Base-by-base conservation (phyloP, 23 tunicate species). In the Halocynthia roretzi region DNA sequence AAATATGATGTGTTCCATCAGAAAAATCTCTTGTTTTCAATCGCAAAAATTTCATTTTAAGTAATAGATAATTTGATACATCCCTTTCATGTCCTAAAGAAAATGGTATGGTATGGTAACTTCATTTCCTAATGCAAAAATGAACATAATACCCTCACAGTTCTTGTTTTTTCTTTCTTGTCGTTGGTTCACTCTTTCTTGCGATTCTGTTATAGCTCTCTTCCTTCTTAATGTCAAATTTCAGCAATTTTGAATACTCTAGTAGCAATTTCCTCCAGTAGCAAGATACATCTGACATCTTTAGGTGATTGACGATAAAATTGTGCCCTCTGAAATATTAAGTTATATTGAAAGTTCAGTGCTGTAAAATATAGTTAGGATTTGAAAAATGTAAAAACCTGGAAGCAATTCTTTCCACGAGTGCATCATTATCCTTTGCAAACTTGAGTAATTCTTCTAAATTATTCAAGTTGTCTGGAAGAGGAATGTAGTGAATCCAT, bases 401-500 rank as follows among this genome's bases (percentile, higher is more conserved):
- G 18, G 53, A 55, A 10, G 98, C 98, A 31, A 92, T 86, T 71
- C 86, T 52, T 61, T 83, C 79, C 44, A 86, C 84, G 40, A 83
- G 83, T 50, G 82, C 80, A 76, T 92, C 92, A 70, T 92, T 82
- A 54, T 86, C 86, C 71, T 73, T 61, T 50, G 93, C 98, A 67
- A 92, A 92, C 9, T 61, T 2, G 50, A 86, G 76, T 49, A 92
- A 69, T 62, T 86, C 93, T 72, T 92, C 92, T 8, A 92, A 87
- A n/a, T 86, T 75, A n/a, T 61, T 53, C 52, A 92, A 18, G 50
- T 67, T 53, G 10, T 82, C 74, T 0, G 53, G 62, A 9, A 92
- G 85, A 12, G 98, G 98, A 53, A 92, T 82, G 67, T 86, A 92
- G 70, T 92, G 98, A 20, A 83, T 82, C 98, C 98, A 92, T 7